Conservation (phyloP, 2,888 invertebrate genomes). For the Stictocephala bisonia region DNA sequence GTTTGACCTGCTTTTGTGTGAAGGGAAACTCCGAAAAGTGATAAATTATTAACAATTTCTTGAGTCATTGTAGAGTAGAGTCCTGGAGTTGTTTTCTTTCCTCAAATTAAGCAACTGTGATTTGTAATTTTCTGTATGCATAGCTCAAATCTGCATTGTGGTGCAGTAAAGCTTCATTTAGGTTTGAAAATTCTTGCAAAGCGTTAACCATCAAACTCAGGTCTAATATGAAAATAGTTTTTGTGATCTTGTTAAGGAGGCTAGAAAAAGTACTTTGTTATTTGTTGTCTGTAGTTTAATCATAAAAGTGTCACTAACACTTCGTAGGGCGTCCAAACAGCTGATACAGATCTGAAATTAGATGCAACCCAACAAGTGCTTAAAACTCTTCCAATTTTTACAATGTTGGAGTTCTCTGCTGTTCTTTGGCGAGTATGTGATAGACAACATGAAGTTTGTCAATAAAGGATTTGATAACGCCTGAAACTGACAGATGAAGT, state of each 20-base stretch:
- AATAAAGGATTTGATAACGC: constrained; percentile 11
- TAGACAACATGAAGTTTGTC: constrained; percentile 13
- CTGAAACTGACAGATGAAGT: constrained; percentile 8
- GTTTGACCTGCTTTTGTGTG: neutral
- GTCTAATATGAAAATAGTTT: constrained; percentile 11
- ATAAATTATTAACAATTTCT: neutral
- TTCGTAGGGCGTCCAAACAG: constrained; percentile 2
- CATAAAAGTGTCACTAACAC: no score
- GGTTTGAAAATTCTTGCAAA: constrained; percentile 18
- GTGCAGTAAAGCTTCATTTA: constrained; percentile 31
- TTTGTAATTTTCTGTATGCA: constrained; percentile 9
- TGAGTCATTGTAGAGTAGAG: constrained; percentile 20
- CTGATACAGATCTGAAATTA: constrained; percentile 7
- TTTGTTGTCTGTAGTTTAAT: no score
- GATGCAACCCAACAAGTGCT: constrained; percentile 5
- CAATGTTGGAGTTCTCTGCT: neutral
- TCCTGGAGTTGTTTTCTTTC: constrained; percentile 3
- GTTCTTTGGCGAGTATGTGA: neutral
- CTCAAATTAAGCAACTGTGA: neutral
- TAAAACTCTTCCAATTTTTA: constrained; percentile 14
- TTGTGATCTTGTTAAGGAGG: neutral
- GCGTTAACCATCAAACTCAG: constrained; percentile 19
- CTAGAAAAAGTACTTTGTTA: neutral
- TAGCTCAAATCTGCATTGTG: constrained; percentile 10
- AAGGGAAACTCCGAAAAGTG: constrained; percentile 4